These are phyloP conservation scores for Mesocentrotus franciscanus DNA, from an alignment of 53 echinoderm and acorn worm species.

Conservation along the genomic window DNA sequence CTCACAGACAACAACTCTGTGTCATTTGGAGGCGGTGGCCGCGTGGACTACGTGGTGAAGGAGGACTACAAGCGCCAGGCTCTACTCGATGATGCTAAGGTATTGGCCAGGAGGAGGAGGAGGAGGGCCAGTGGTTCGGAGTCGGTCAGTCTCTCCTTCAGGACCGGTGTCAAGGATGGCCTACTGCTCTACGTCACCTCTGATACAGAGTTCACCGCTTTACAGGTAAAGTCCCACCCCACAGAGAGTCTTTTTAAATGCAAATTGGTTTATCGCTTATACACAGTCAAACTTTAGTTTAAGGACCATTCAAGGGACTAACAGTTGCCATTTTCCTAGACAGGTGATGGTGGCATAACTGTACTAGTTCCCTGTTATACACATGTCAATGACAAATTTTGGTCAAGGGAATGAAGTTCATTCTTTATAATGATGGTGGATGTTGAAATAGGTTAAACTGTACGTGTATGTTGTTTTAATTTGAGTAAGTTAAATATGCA, in stretches of 20 bases:
- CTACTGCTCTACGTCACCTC: constrained; percentile 80
- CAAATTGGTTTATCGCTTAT: background rate
- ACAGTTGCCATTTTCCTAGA: no score
- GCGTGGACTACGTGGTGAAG: constrained; percentile 82
- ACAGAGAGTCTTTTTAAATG: background rate
- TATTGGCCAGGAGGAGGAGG: constrained; percentile 63
- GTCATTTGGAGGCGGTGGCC: constrained; percentile 83
- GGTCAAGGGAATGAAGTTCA: no score
- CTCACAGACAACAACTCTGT: constrained; percentile 65
- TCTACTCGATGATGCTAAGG: constrained; percentile 77
- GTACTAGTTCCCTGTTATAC: no score
- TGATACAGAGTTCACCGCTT: constrained; percentile 77
- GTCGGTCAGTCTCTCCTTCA: constrained; percentile 78
- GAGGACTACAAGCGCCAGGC: constrained; percentile 89
- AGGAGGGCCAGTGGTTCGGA: constrained; percentile 74
- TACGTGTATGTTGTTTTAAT: no score
- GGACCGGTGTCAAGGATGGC: constrained; percentile 75
- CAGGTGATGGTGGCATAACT: no score
- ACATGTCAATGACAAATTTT: no score
- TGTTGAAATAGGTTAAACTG: no score
- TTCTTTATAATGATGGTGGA: no score
- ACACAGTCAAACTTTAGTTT: no score
- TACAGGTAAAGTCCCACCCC: constrained; percentile 72
- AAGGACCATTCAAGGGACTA: no score
- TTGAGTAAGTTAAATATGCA: no score